Conservation (phyloP, 2,113 vertebrate species). For the Peucedramus taeniatus region DNA sequence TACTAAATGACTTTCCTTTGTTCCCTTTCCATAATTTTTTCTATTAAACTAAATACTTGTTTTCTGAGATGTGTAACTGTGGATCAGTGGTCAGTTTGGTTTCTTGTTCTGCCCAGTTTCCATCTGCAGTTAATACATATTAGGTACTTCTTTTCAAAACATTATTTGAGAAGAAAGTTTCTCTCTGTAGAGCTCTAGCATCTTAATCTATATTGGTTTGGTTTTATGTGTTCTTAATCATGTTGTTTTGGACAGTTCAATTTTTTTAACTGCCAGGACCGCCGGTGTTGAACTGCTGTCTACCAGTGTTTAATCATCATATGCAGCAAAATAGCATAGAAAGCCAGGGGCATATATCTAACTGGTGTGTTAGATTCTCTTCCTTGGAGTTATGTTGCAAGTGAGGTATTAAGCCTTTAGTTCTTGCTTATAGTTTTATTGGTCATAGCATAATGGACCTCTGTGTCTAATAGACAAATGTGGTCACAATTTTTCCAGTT, state of each 20-base stretch:
- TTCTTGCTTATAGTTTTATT: background rate
- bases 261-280: background rate
- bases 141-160: background rate
- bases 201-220: background rate
- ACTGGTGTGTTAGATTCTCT: background rate
- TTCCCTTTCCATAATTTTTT: background rate
- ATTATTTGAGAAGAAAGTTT: background rate
- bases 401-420: background rate
- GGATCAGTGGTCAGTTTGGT: background rate
- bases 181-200: background rate
- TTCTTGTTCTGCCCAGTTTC: background rate
- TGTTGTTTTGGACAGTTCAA: background rate
- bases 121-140: background rate
- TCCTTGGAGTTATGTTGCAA: background rate
- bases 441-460: background rate
- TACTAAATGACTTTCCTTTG: background rate
- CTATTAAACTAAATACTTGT: background rate
- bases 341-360: rapidly evolving
- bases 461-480: background rate
- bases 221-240: background rate
- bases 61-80: background rate
- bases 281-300: background rate
- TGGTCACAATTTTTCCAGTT: background rate
- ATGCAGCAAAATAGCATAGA: background rate
- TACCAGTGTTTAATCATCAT: background rate